Evolutionary conservation across 2,888 invertebrate genomes (phyloP), one percentile per base, ranked within the genome.

Genomic region (Caenorhabditis sp.): DNA sequence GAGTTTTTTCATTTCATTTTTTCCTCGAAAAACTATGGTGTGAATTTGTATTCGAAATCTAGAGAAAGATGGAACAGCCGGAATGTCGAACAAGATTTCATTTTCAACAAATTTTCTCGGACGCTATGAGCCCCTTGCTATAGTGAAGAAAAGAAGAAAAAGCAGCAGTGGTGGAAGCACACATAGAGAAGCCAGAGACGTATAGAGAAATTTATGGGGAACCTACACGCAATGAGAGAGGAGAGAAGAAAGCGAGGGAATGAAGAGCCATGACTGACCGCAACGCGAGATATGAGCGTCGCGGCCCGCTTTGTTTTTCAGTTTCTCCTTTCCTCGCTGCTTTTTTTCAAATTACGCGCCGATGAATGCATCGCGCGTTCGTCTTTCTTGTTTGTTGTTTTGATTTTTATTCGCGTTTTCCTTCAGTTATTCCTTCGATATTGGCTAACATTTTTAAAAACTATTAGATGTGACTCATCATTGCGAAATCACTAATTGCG

Each of bases 121-220:
- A 52, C 52, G 12, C 21, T 52, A 52, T 52, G 52, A 52, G 52
- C 20, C 20, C 20, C 21, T 52, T 23, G 52, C 20, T 23, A 52
- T 52, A 23, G 52, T 5, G 21, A 31, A 53, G 52, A 31, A 49
- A 58, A 50, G 56, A 36, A 43, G 50, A 27, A n/a, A 21, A 27
- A 43, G 36, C 23, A 27, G 27, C 8, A 63, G 27, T 43, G 50
- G 26, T 31, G 60, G 49, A 14, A 60, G 17, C 5, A 43, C 17
- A 14, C 14, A 10, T 43, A 17, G 43, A 43, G 43, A 43, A 17
- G 14, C 3, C 43, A 43, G 43, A 43, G 43, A 43, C 14, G 17
- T 17, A 43, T 43, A 43, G 43, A 38, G 31, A 50, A 69, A 69
- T 69, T 63, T 69, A 69, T 64, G 69, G 57, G 38, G 56, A 60